Conservation (phyloP, 2,797 vertebrate genomes). For the Nasua narica region DNA sequence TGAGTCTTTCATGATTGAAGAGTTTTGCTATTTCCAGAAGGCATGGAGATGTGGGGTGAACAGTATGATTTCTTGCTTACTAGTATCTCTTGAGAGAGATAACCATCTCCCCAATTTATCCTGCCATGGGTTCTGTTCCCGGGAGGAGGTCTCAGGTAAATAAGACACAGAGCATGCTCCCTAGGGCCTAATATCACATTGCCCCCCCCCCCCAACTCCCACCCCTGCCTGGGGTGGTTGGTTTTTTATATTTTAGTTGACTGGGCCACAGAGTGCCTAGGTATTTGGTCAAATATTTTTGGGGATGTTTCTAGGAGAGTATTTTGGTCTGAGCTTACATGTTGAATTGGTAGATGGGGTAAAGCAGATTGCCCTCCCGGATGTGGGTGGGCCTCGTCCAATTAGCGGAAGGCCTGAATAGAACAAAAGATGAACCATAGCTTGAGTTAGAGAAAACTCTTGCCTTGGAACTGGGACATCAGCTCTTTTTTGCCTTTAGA, state of each 20-base stretch:
- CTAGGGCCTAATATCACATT: neutral
- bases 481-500: neutral
- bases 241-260: neutral
- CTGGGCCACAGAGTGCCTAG: neutral
- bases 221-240: neutral
- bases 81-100: neutral
- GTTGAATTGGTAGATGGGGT: neutral
- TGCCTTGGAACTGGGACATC: neutral
- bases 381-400: neutral
- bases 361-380: neutral
- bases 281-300: neutral
- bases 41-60: rapidly evolving
- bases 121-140: neutral
- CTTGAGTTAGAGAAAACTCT: neutral
- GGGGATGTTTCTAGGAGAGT: neutral
- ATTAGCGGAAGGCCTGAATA: neutral
- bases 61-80: neutral
- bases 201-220: rapidly evolving
- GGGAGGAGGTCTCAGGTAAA: neutral
- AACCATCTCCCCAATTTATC: neutral
- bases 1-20: neutral
- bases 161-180: neutral
- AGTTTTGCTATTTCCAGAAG: neutral
- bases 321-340: neutral
- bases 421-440: neutral